Evolutionary conservation across 2,113 vertebrate species (phyloP).

Genomic region (Coturnix japonica): DNA sequence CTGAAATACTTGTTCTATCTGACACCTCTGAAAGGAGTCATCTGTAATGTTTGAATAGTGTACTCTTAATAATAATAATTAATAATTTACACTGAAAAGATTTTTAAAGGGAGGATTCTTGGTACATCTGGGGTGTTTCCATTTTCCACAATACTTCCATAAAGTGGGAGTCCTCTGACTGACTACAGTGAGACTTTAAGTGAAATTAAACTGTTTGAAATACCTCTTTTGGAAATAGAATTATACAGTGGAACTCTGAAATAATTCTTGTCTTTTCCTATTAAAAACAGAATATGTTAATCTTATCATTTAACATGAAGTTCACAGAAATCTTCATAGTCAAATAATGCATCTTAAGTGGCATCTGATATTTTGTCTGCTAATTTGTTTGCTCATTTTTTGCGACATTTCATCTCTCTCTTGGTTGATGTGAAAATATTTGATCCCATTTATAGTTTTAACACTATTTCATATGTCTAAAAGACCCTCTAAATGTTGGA

Average conservation of each 20-base stretch:
- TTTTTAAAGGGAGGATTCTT: background rate
- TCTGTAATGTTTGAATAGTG: background rate
- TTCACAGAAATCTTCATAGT: background rate
- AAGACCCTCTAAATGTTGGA: background rate
- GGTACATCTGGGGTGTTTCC: background rate
- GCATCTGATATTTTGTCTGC: background rate
- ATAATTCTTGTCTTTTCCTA: background rate
- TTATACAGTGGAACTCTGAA: background rate
- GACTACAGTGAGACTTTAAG: background rate
- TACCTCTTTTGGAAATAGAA: background rate
- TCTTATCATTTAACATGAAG: background rate
- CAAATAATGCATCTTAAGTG: background rate
- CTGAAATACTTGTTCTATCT: background rate
- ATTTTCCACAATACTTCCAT: background rate
- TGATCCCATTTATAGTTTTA: background rate
- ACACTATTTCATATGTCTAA: background rate
- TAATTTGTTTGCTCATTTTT: background rate
- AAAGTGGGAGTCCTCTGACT: background rate
- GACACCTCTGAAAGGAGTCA: background rate
- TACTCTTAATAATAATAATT: too few relatives aligned
- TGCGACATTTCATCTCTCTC: background rate
- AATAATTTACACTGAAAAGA: too few relatives aligned
- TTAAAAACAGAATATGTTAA: background rate
- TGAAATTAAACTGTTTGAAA: background rate
- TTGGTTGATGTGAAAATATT: background rate